Evolutionary conservation across 2,113 vertebrate genomes (phyloP).

Genomic region (Myrmecophaga tridactyla): DNA sequence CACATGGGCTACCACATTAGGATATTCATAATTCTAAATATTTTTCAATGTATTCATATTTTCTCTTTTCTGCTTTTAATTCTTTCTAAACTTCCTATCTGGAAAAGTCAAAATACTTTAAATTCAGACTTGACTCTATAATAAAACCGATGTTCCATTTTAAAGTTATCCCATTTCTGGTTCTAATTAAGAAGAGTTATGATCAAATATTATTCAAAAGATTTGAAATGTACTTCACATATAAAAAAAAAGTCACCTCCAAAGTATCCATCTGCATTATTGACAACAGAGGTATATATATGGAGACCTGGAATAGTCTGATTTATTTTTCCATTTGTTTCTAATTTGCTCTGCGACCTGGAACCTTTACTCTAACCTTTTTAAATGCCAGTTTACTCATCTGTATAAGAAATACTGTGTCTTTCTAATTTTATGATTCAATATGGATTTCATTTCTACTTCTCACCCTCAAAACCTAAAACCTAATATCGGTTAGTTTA

Average conservation of each 20-base stretch:
- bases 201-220: slow-evolving; percentile 29
- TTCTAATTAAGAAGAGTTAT: slow-evolving; percentile 51
- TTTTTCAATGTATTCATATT: slow-evolving; percentile 5
- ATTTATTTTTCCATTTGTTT: background rate
- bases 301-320: background rate
- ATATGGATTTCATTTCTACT: background rate
- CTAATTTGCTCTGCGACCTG: background rate
- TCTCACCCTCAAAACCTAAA: background rate
- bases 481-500: background rate
- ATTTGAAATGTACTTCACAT: background rate
- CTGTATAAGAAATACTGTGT: background rate
- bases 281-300: background rate
- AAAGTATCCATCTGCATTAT: background rate
- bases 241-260: background rate
- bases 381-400: background rate
- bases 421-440: background rate
- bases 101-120: slow-evolving; percentile 44
- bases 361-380: background rate
- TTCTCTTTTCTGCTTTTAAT: slow-evolving; percentile 49
- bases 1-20: background rate
- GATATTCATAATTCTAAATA: background rate
- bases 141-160: slow-evolving; percentile 46
- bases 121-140: slow-evolving; percentile 45
- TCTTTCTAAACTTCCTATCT: slow-evolving; percentile 44
- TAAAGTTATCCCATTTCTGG: slow-evolving; percentile 19